phyloP scores from a whole-genome alignment of 1,140 invertebrate genomes.

The Papilio helenus region DNA sequence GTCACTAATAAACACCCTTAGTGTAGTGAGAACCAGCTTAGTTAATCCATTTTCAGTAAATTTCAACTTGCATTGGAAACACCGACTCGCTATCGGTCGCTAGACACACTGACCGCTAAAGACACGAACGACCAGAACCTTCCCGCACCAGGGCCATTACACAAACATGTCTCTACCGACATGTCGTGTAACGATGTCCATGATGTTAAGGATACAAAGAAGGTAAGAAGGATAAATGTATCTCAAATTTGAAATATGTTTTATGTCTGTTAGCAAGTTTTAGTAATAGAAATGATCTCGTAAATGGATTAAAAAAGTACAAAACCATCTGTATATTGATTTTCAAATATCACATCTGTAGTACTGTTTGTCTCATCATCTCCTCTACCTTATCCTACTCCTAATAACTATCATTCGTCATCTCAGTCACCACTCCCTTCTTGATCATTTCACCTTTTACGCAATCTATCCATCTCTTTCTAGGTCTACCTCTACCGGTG shows the following conservation, averaged over 20 bases:
- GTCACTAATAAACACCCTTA: neutral
- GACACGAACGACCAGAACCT: conserved; percentile 44
- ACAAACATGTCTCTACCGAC: conserved; percentile 44
- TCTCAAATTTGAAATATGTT: neutral
- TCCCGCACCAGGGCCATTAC: conserved; percentile 54
- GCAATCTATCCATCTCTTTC: no score
- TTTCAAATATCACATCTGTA: no score
- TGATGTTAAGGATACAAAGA: conserved; percentile 44
- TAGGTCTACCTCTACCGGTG: no score
- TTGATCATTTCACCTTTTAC: no score
- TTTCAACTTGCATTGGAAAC: conserved; percentile 63
- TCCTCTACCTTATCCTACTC: no score
- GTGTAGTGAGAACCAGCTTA: neutral
- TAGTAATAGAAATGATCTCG: no score
- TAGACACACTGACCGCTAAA: conserved; percentile 66
- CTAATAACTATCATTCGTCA: no score
- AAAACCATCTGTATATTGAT: neutral
- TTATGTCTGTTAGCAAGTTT: neutral
- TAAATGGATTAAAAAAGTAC: no score
- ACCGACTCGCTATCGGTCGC: conserved; percentile 71
- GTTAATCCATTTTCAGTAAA: conserved; percentile 47
- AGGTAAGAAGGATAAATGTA: conserved; percentile 48
- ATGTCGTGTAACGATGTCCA: conserved; percentile 36
- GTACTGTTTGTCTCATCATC: no score
- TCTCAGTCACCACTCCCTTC: no score